These are phyloP conservation scores for Oreochromis spilurus DNA, from an alignment of 2,113 vertebrate species.

Conservation along the genomic window DNA sequence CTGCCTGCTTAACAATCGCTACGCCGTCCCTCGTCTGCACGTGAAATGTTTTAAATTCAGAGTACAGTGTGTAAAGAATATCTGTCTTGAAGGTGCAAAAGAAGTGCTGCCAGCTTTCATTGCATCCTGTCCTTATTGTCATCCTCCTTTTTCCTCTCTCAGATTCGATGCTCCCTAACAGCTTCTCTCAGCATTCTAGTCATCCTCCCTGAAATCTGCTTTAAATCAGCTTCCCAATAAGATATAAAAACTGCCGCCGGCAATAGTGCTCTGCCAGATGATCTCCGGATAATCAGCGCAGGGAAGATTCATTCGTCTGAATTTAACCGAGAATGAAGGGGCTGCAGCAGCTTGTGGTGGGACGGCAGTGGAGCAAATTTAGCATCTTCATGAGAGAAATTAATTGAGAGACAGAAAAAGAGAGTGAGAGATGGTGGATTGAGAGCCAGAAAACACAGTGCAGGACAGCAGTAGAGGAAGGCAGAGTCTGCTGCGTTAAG, in stretches of 20 bases:
- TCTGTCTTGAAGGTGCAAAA: background rate
- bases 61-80: background rate
- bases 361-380: background rate
- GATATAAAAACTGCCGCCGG: background rate
- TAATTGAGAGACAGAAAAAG: background rate
- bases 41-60: background rate
- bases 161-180: background rate
- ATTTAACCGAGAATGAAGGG: background rate
- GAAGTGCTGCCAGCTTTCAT: background rate
- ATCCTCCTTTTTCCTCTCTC: background rate
- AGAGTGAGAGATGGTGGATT: background rate
- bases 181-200: background rate
- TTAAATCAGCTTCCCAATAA: background rate
- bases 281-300: constrained; percentile 1
- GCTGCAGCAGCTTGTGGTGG: background rate
- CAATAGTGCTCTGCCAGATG: background rate
- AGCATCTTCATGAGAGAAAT: background rate
- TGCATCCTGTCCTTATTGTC: background rate
- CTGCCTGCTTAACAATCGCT: constrained; percentile 4
- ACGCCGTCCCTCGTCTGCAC: background rate
- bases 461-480: background rate
- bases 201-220: constrained; percentile 19
- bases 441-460: background rate
- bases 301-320: constrained; percentile 16
- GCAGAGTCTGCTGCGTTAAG: background rate